phyloP scores from a whole-genome alignment of 2,888 invertebrate genomes.

The Chalcis sispes region DNA sequence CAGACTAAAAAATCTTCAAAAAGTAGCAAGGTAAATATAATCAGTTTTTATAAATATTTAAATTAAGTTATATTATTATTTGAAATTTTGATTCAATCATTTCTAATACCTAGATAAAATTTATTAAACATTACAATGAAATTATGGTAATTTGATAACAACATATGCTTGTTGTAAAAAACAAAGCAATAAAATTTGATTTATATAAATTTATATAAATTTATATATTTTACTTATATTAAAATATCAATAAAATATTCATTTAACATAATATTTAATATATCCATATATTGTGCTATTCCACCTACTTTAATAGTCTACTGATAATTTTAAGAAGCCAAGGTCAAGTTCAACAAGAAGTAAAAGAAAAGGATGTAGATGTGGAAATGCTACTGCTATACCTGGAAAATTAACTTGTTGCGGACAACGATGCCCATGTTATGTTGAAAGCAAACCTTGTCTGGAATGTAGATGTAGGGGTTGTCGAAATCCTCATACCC shows the following conservation, averaged over 20 bases:
- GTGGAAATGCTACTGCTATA: slow-evolving; percentile 92
- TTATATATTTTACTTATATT: slow-evolving; percentile 29
- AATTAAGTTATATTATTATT: background rate
- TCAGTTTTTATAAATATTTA: background rate
- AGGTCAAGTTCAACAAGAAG: slow-evolving; percentile 73
- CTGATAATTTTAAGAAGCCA: slow-evolving; percentile 78
- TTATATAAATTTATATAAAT: no score
- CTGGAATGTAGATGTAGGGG: slow-evolving; percentile 94
- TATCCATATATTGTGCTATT: slow-evolving; percentile 9
- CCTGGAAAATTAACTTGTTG: slow-evolving; percentile 95
- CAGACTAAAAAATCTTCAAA: slow-evolving; percentile 73
- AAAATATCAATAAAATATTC: background rate
- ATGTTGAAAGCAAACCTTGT: slow-evolving; percentile 93
- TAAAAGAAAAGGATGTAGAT: slow-evolving; percentile 88
- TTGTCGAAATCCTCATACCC: slow-evolving; percentile 92
- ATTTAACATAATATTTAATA: background rate
- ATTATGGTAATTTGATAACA: no score
- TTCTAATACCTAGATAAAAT: no score
- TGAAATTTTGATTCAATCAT: background rate
- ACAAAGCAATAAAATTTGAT: no score
- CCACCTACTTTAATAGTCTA: slow-evolving; percentile 67
- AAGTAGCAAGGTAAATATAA: slow-evolving; percentile 70
- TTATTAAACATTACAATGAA: no score
- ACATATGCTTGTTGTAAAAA: no score
- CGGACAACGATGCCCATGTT: slow-evolving; percentile 95